Base-by-base conservation (phyloP, 2,888 invertebrate species). In the Acrobasis suavella region DNA sequence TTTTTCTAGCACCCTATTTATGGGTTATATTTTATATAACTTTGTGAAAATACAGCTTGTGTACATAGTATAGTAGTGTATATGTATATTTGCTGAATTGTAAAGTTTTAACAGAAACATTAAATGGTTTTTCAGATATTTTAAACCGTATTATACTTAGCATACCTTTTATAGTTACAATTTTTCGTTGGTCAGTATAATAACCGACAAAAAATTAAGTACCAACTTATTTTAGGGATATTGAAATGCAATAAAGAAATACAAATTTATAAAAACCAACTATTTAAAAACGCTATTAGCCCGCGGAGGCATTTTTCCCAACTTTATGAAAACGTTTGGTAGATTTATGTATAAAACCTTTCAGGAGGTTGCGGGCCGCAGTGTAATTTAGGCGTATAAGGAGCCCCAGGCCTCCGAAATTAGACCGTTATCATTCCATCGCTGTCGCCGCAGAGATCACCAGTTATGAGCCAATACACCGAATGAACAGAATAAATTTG, bases 311-410 rank as follows among this genome's bases (percentile, higher is more conserved):
- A 86, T 86, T 89, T 86, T 84, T 80, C 79, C 78, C 76, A 86
- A 88, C 85, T 87, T 90, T 89, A 90, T 91, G 89, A 90, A 86
- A 90, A 88, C 83, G 87, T 86, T 87, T 75, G 82, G 79, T 85
- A 89, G 91, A 91, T 91, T 91, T 91, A 91, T 91, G 90, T 91
- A 91, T 90, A 89, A 91, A 91, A 91, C 91, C 90, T 91, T 90
- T 90, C 88, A 89, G 83, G 86, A 76, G 83, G 87, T 86, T 86
- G 84, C 81, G 86, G 78, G 77, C 86, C 85, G 83, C 85, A 85
- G 83, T 85, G 90, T 91, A 91, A 91, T 90, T 90, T 90, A 86
- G 86, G 82, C 86, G 81, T 79, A 82, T 87, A 83, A 81, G 82
- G 78, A 81, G 82, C 78, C n/a, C n/a, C 81, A 78, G 76, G 82